Evolutionary conservation across 2,888 invertebrate genomes (phyloP), one percentile per base, ranked within the genome.

Genomic region (Aphodius sticticus): DNA sequence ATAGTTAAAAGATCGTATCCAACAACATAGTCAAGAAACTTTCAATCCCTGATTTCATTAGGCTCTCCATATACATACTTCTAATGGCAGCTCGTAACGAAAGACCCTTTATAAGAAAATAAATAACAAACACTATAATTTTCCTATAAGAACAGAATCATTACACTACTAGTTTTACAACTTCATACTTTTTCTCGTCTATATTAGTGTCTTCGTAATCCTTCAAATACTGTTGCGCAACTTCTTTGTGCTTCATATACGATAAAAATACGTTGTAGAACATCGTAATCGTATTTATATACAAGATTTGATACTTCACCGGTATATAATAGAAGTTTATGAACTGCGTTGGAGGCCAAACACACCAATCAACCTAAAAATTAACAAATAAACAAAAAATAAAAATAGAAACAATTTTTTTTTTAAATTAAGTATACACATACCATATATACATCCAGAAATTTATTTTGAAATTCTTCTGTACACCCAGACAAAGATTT

Each of bases 261-360:
- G 97, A 97, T 81, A 98, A 90, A 87, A 97, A 96, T 81, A 96
- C 91, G 89, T 98, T 96, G 90, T 97, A 99, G 36, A 96, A 86
- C 89, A 97, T 94, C 75, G 97, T 97, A 82, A 97, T 93, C 78
- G 92, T 88, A 88, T 97, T 96, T 14, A 97, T 95, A 87, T 97
- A 99, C 26, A 97, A 87, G 6, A 98, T 97, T 85, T 98, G 93
- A 87, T 95, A 97, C 83, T 93, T 92, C 16, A 95, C 91, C 36
- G 96, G 95, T 81, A 99, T 88, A 85, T 93, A 95, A 84, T 95
- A 93, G 88, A 99, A 99, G 89, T 99, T 99, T n/a, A 98, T 87
- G 85, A 94, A 95, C 88, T 99, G 98, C 2, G 95, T 92, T 72
- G 96, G 96, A 3, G 98, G 97, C 97, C 98, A 99, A 79, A 96